Percentiles rank a stretch among this genome's conserved stretches.
These are phyloP conservation scores for Crotophaga sulcirostris DNA, from an alignment of 2,113 vertebrate genomes.

Conservation along the genomic window DNA sequence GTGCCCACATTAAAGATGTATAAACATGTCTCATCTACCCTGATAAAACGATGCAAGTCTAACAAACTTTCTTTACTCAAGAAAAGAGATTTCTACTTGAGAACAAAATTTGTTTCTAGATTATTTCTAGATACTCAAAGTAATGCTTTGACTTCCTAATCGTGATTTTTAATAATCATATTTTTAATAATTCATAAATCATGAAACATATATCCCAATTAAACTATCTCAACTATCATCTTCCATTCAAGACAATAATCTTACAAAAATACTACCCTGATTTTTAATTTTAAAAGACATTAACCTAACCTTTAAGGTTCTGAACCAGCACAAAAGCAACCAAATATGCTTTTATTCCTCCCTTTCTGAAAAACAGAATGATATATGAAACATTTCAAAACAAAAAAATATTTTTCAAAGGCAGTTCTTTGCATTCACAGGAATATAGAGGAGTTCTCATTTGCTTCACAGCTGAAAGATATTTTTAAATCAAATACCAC, in stretches of 20 bases:
- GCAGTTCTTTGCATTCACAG: background rate
- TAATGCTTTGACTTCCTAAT: background rate
- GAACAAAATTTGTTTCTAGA: background rate
- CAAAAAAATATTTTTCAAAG: background rate
- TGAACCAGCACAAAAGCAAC: background rate
- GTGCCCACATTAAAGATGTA: background rate
- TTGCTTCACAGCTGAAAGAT: background rate
- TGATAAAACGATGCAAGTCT: background rate
- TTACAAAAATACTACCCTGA: background rate
- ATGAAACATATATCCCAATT: background rate
- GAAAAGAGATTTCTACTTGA: background rate
- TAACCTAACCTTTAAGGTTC: background rate
- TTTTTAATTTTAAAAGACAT: background rate
- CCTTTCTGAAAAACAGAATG: background rate
- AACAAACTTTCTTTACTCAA: background rate
- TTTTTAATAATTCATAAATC: background rate
- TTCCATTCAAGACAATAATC: background rate
- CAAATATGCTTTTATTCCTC: background rate
- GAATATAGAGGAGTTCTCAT: background rate
- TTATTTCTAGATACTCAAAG: background rate
- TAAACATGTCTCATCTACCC: background rate
- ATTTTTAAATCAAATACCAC: background rate
- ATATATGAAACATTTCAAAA: background rate
- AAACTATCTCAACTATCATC: background rate
- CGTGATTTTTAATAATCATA: background rate